Percentiles rank a stretch among this genome's conserved stretches.
Conservation (phyloP, 2,888 invertebrate genomes). For the Oscheius sp. region DNA sequence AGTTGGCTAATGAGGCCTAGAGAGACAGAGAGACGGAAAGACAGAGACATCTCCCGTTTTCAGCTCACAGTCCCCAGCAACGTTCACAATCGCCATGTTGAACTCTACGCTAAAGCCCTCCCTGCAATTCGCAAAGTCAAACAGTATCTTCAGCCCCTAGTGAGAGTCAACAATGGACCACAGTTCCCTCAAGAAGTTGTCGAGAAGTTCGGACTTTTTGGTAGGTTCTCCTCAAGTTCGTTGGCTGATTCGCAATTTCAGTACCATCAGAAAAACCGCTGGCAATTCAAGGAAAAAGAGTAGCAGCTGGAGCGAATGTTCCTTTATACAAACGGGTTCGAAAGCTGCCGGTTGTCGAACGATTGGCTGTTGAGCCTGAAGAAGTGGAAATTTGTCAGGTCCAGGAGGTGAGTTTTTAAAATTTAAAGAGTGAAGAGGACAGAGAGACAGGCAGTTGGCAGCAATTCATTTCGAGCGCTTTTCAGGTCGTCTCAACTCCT, state of each 20-base stretch:
- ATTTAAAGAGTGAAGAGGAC: too few species aligned
- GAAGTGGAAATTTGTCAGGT: conserved; percentile 1
- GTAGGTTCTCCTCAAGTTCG: neutral
- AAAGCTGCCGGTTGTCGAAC: neutral
- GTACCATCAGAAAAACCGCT: too few species aligned
- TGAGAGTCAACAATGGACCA: neutral
- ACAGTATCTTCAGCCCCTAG: neutral
- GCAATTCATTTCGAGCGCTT: neutral
- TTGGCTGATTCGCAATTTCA: too few species aligned
- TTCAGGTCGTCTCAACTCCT: neutral
- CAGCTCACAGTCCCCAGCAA: neutral
- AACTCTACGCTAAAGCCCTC: neutral
- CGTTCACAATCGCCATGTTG: neutral
- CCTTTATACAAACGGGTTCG: conserved; percentile 8
- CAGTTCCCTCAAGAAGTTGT: neutral
- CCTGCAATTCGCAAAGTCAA: conserved; percentile 1
- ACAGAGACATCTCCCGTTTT: neutral
- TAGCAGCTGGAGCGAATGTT: too few species aligned
- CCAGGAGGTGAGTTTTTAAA: too few species aligned
- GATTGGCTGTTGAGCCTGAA: neutral
- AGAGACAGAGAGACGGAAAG: too few species aligned
- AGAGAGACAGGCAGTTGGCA: too few species aligned
- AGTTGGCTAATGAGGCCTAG: neutral
- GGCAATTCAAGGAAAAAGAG: too few species aligned
- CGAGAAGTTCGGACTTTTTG: neutral